Percentiles rank a stretch among this genome's conserved stretches.
Evolutionary conservation across 2,888 invertebrate species (phyloP).

Genomic region (Drosophila parthenogenetica): DNA sequence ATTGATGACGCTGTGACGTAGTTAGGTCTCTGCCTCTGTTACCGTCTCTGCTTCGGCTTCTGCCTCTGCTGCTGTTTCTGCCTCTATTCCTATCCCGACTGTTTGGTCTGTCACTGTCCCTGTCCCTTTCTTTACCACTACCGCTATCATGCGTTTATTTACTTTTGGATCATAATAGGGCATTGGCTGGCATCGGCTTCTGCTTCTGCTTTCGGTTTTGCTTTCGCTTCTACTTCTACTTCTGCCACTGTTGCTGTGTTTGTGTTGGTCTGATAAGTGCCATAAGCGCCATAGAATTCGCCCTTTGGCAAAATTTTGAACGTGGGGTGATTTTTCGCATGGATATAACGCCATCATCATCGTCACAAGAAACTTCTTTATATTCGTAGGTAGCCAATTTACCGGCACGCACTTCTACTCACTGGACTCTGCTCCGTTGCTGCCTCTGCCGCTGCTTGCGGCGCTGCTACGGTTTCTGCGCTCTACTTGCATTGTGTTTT

Average conservation of each 20-base stretch:
- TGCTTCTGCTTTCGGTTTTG: constrained; percentile 71
- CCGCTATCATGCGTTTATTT: constrained; percentile 63
- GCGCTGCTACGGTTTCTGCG: constrained; percentile 30
- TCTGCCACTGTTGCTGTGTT: constrained; percentile 33
- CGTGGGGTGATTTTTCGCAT: constrained; percentile 48
- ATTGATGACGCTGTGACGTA: constrained; percentile 50
- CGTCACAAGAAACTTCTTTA: constrained; percentile 23
- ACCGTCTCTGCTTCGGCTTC: constrained; percentile 11
- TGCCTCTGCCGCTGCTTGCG: constrained; percentile 19
- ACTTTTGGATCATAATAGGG: constrained; percentile 78
- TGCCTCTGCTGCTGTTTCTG: not conserved
- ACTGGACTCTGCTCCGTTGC: constrained; percentile 43
- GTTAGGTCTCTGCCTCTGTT: constrained; percentile 32
- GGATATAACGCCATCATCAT: constrained; percentile 31
- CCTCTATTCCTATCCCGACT: not conserved
- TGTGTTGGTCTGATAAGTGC: constrained; percentile 71
- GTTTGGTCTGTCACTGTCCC: not conserved
- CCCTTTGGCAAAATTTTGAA: constrained; percentile 38
- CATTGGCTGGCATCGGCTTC: constrained; percentile 72
- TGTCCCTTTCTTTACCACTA: not conserved
- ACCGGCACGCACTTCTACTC: constrained; percentile 61
- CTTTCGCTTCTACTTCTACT: constrained; percentile 44
- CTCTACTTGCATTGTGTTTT: constrained; percentile 62
- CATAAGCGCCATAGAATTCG: constrained; percentile 60
- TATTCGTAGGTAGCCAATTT: constrained; percentile 59